phyloP scores from a whole-genome alignment of 1,140 invertebrate genomes.

The Trissolcus basalis region DNA sequence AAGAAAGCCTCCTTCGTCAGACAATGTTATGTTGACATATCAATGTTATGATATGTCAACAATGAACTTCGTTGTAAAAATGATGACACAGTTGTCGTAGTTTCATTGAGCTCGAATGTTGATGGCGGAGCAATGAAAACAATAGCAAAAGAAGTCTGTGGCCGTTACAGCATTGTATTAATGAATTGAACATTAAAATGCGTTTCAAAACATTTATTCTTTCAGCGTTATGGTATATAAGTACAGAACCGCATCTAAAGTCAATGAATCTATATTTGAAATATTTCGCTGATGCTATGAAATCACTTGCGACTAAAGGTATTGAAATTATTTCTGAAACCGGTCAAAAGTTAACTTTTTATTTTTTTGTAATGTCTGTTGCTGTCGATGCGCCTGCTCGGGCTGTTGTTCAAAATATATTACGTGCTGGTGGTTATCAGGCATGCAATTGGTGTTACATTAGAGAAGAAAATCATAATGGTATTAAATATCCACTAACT shows the following conservation, averaged over 20 bases:
- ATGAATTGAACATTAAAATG: not conserved
- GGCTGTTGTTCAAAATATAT: slow-evolving; percentile 7
- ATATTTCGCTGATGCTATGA: not conserved
- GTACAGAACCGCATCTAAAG: not conserved
- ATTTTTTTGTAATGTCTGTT: not conserved
- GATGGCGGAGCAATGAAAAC: slow-evolving; percentile 31
- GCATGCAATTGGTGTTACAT: slow-evolving; percentile 12
- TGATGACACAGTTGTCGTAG: not conserved
- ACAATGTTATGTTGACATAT: not conserved
- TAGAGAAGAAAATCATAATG: slow-evolving; percentile 1
- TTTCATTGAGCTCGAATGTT: slow-evolving; percentile 25
- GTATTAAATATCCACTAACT: slow-evolving; percentile 4
- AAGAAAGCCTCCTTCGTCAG: not conserved
- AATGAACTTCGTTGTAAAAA: slow-evolving; percentile 5
- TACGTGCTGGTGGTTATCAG: slow-evolving; percentile 12
- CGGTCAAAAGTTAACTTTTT: not conserved
- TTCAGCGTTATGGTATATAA: not conserved
- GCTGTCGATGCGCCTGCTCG: slow-evolving; percentile 2
- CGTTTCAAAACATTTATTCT: not conserved
- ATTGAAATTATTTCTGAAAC: not conserved
- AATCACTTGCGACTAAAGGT: not conserved
- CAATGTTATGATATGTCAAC: not conserved
- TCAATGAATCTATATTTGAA: slow-evolving; percentile 1
- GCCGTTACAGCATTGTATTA: slow-evolving; percentile 20
- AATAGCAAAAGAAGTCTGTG: slow-evolving; percentile 27